A percentile compares a stretch with the other conserved stretches of the same genome.
These are phyloP conservation scores for Platycercus adscitus DNA, from an alignment of 2,113 vertebrate genomes.

Conservation along the genomic window DNA sequence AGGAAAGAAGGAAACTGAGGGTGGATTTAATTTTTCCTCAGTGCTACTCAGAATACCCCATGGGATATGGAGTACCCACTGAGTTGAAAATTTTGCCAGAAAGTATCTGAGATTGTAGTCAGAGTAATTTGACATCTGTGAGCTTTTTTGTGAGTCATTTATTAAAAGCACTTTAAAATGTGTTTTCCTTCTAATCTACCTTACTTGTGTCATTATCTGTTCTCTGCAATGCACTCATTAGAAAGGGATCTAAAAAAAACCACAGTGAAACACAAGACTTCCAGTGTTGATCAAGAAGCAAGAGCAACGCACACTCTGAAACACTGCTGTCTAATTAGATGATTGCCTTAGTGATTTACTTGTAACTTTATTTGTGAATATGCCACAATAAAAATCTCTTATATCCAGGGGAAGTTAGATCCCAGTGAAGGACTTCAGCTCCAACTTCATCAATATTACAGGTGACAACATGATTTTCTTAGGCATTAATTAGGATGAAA, in stretches of 20 bases:
- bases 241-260: neutral
- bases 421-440: neutral
- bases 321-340: neutral
- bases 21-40: neutral
- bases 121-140: constrained; percentile 25
- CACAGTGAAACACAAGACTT: neutral
- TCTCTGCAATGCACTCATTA: neutral
- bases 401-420: neutral
- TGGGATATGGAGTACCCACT: neutral
- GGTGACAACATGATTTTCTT: neutral
- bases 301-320: neutral
- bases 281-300: neutral
- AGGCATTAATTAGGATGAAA: neutral
- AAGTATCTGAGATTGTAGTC: neutral
- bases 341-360: neutral
- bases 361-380: neutral
- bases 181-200: constrained; percentile 6
- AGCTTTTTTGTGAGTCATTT: constrained; percentile 30
- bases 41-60: neutral
- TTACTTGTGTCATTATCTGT: constrained; percentile 17
- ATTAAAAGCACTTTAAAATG: constrained; percentile 44
- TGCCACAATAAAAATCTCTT: neutral
- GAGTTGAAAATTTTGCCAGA: constrained; percentile 22
- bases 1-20: neutral
- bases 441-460: neutral